Evolutionary conservation across 2,888 invertebrate genomes (phyloP).

Genomic region (Proisotoma minuta): DNA sequence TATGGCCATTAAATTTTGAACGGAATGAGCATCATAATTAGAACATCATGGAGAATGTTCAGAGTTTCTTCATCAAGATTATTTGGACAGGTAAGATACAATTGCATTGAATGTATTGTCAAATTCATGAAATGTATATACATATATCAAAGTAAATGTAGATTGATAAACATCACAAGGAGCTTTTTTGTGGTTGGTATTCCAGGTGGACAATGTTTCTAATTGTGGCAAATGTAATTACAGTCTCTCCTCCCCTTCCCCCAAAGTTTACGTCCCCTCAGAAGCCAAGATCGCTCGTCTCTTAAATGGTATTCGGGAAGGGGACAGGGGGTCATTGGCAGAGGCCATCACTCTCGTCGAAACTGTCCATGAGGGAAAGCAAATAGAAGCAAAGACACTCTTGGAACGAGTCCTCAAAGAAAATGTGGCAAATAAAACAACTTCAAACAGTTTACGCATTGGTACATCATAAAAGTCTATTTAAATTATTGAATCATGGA

Average conservation of each 20-base stretch:
- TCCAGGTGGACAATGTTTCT: conserved; percentile 2
- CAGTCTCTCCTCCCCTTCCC: too few relatives aligned
- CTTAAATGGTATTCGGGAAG: conserved; percentile 33
- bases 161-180: too few relatives aligned
- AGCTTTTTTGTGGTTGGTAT: neutral
- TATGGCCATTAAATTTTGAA: too few relatives aligned
- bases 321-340: conserved; percentile 52
- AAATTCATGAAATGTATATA: too few relatives aligned
- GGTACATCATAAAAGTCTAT: conserved; percentile 16
- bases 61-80: too few relatives aligned
- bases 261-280: too few relatives aligned
- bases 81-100: too few relatives aligned
- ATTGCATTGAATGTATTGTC: too few relatives aligned
- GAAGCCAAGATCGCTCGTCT: neutral
- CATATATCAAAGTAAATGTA: too few relatives aligned
- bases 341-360: conserved; percentile 55
- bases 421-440: neutral
- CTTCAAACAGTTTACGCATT: conserved; percentile 31
- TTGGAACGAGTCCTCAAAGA: conserved; percentile 44
- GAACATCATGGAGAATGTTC: too few relatives aligned
- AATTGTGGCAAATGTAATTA: neutral
- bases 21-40: too few relatives aligned
- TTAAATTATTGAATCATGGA: neutral
- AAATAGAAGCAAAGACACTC: conserved; percentile 51
- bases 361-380: conserved; percentile 52